A percentile compares a stretch with the other conserved stretches of the same genome.
Evolutionary conservation across 2,113 vertebrate species (phyloP).

Genomic region (Amphiprion percula): DNA sequence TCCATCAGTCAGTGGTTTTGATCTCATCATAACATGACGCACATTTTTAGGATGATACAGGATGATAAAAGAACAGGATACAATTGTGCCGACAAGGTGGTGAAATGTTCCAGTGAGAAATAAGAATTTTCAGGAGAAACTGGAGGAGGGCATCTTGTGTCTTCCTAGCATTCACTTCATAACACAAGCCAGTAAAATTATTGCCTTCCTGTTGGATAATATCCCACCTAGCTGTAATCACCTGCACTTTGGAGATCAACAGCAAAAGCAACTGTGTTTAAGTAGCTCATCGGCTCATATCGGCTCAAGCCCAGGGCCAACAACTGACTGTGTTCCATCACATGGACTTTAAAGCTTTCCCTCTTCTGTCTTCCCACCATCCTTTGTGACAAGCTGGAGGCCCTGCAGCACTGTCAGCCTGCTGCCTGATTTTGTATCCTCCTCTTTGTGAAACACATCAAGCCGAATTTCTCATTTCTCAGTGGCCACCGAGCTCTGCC

Average conservation of each 20-base stretch:
- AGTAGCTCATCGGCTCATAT: background rate
- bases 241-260: background rate
- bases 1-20: too few species aligned
- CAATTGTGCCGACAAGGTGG: too few species aligned
- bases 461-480: background rate
- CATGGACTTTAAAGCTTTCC: slow-evolving; percentile 11
- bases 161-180: too few species aligned
- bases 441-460: slow-evolving; percentile 13
- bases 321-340: background rate
- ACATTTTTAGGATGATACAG: too few species aligned
- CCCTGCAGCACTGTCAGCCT: slow-evolving; percentile 13
- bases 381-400: background rate
- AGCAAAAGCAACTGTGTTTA: background rate
- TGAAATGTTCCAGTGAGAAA: too few species aligned
- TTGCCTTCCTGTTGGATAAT: background rate
- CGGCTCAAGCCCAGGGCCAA: background rate
- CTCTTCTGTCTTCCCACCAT: background rate
- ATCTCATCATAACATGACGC: too few species aligned
- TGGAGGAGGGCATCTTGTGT: background rate
- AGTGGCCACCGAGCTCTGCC: slow-evolving; percentile 11
- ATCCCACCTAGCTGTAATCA: background rate
- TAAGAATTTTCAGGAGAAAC: background rate
- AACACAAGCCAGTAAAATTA: too few species aligned
- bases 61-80: too few species aligned
- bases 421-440: background rate